Evolutionary conservation across 2,797 vertebrate species (phyloP), one percentile per base, ranked within the genome.

Genomic region (Rhinogobio ventralis): DNA sequence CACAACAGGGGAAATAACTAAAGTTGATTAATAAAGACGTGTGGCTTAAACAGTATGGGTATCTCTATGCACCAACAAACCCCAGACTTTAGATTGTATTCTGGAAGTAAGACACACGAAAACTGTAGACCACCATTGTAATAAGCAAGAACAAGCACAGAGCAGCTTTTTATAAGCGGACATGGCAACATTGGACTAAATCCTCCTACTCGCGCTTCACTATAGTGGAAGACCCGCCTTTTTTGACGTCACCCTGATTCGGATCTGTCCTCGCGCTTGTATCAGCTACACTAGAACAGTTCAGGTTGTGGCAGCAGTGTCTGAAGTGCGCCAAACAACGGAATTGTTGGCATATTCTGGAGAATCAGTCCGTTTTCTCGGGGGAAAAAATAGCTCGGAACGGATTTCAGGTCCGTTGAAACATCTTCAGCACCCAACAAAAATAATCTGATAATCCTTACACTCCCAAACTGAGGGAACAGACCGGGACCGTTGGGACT

Each of bases 181-280:
- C 79, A 69, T 81, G 79, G 79, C 79, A 81, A 81, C 79, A 81
- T 57, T 28, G 19, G 30, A 45, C 15, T 39, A 79, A 39, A 28
- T 85, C 74, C 72, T 68, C 78, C 85, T 83, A 72, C 81, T 79
- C 60, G 11, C 2, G 69, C 57, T 68, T 73, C 60, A 68, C 64
- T 77, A 66, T 28, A 51, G 80, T 23, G 19, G 84, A 93, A 90
- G 90, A 93, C 90, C 94, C 94, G 91, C 93, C 89, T 20, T n/a
- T 20, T 89, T 53, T 88, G 71, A 92, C 95, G 94, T 95, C 94
- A 95, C 86, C 86, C 79, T 49, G 90, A 91, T 91, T 91, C 90
- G 79, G 90, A 92, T 93, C 91, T 90, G 89, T 90, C 87, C 89
- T 91, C 89, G 84, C 83, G 90, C 87, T 86, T 88, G 86, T 90